These are phyloP conservation scores for Dendroctonus valens DNA, from an alignment of 1,140 invertebrate species.

Conservation along the genomic window DNA sequence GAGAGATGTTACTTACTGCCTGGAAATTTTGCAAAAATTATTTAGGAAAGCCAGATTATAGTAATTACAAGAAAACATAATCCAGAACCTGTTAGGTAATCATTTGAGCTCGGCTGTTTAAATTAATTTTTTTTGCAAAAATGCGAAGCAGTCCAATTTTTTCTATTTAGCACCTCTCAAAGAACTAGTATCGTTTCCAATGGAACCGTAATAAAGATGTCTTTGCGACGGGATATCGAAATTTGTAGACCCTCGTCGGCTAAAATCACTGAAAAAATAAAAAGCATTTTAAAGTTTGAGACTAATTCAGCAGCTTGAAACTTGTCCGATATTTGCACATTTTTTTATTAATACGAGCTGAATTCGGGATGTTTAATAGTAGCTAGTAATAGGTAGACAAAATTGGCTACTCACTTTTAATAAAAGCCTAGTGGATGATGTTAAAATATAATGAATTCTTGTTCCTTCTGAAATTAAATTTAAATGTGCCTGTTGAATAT, in stretches of 20 bases:
- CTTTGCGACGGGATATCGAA: slow-evolving; percentile 3
- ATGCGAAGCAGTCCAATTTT: not conserved
- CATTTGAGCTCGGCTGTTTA: not conserved
- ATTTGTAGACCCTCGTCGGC: slow-evolving; percentile 6
- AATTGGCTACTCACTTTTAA: too few relatives aligned
- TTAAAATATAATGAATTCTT: too few relatives aligned
- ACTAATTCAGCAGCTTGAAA: too few relatives aligned
- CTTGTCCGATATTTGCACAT: too few relatives aligned
- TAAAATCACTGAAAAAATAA: slow-evolving; percentile 26
- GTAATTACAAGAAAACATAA: not conserved
- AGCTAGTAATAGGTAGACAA: too few relatives aligned
- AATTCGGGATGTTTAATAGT: too few relatives aligned
- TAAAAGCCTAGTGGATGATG: too few relatives aligned
- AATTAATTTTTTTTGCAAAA: slow-evolving; percentile 6
- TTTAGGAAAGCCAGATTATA: not conserved
- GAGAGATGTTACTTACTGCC: not conserved
- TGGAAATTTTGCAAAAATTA: not conserved
- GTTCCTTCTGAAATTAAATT: too few relatives aligned
- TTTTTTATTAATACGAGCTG: too few relatives aligned
- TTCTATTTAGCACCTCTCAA: slow-evolving; percentile 10
- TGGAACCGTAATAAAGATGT: slow-evolving; percentile 21
- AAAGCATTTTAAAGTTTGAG: slow-evolving; percentile 2
- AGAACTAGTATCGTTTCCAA: slow-evolving; percentile 15
- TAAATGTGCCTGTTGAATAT: too few relatives aligned
- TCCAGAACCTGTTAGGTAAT: not conserved